These are phyloP conservation scores for Platypus cylindrus DNA, from an alignment of 2,888 invertebrate species.

Conservation along the genomic window DNA sequence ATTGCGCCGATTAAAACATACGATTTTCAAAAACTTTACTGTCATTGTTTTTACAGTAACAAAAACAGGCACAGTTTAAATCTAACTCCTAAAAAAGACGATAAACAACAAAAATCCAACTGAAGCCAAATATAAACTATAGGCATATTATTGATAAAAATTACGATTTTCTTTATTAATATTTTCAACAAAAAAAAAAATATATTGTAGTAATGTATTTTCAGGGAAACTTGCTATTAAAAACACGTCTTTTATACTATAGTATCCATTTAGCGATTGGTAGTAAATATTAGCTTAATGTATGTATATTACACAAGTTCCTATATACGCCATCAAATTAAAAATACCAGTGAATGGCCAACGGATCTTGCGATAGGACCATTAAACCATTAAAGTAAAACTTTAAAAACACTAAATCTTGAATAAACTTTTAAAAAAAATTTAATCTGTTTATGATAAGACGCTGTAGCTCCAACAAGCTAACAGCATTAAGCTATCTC, in stretches of 20 bases:
- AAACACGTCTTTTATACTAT: conserved; percentile 15
- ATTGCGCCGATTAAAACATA: no score
- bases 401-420: conserved; percentile 16
- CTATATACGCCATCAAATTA: conserved; percentile 14
- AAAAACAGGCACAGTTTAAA: no score
- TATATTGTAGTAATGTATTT: no score
- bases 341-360: conserved; percentile 9
- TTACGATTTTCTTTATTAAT: no score
- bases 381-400: conserved; percentile 17
- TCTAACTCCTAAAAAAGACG: no score
- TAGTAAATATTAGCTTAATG: conserved; percentile 15
- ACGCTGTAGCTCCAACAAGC: conserved; percentile 33
- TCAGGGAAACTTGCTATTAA: no score
- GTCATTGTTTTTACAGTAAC: no score
- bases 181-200: no score
- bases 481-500: conserved; percentile 35
- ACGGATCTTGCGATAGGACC: conserved; percentile 12
- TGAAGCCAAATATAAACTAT: no score
- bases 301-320: conserved; percentile 11
- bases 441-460: conserved; percentile 34
- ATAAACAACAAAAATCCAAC: no score
- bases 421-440: conserved; percentile 20
- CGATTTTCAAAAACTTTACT: no score
- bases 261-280: conserved; percentile 16
- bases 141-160: no score